Evolutionary conservation across 2,113 vertebrate species (phyloP).

Genomic region (Nycticorax nycticorax): DNA sequence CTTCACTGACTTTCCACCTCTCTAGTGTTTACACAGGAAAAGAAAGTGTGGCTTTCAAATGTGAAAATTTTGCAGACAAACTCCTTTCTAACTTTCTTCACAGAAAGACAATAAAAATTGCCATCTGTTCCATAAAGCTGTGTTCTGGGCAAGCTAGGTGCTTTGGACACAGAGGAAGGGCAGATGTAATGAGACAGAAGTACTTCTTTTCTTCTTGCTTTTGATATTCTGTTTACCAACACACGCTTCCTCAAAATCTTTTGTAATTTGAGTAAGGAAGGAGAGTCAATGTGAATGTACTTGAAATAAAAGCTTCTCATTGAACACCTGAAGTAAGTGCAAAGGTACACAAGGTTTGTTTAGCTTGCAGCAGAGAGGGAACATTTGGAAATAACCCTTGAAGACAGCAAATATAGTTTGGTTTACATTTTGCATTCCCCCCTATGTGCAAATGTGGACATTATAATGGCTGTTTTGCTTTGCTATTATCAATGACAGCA

Average conservation of each 20-base stretch:
- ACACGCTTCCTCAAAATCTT: constrained; percentile 20
- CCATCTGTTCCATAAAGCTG: not conserved
- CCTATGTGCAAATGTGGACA: constrained; percentile 5
- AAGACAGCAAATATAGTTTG: constrained; percentile 47
- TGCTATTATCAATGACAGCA: not conserved
- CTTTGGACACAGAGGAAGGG: not conserved
- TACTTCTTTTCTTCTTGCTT: not conserved
- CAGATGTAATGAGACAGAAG: not conserved
- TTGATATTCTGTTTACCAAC: not conserved
- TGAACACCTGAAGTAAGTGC: constrained; percentile 12
- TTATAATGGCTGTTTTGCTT: constrained; percentile 33
- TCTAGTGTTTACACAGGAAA: not conserved
- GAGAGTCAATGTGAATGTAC: not conserved
- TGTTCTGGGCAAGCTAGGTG: not conserved
- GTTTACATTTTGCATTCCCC: constrained; percentile 32
- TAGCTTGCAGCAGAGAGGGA: constrained; percentile 1
- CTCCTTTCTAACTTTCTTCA: not conserved
- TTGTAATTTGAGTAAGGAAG: constrained; percentile 57
- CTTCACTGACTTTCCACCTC: not conserved
- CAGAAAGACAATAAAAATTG: not conserved
- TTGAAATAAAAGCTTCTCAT: constrained; percentile 48
- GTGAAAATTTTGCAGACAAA: not conserved
- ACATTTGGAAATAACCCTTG: constrained; percentile 19
- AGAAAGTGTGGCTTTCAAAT: not conserved
- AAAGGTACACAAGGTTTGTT: constrained; percentile 45